These are phyloP conservation scores for Penaeus chinensis DNA, from an alignment of 1,140 invertebrate species.

Conservation along the genomic window DNA sequence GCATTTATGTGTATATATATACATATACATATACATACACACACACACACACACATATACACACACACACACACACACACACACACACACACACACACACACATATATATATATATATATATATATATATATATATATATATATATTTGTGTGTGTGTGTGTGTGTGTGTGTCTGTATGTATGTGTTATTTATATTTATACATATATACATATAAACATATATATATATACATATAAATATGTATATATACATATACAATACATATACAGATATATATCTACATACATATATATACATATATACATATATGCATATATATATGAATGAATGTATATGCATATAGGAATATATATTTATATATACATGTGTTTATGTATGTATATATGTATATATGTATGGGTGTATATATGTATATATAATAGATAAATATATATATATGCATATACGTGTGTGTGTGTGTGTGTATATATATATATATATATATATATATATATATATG, in stretches of 20 bases:
- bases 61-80: background rate
- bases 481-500: no score
- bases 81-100: background rate
- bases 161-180: no score
- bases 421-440: background rate
- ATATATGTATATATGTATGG: no score
- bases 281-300: no score
- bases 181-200: no score
- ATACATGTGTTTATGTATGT: no score
- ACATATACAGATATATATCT: no score
- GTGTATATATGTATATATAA: background rate
- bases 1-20: background rate
- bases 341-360: background rate
- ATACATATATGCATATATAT: no score
- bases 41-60: background rate
- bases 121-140: slow-evolving; percentile 6
- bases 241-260: background rate
- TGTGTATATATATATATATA: no score
- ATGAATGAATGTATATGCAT: no score
- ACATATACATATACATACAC: background rate
- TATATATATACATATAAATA: background rate
- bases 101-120: slow-evolving; percentile 1
- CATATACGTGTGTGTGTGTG: background rate
- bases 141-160: background rate
- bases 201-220: background rate